A percentile compares a stretch with the other conserved stretches of the same genome.
Evolutionary conservation across 2,797 vertebrate genomes (phyloP).

Genomic region (Coregonus sp.): DNA sequence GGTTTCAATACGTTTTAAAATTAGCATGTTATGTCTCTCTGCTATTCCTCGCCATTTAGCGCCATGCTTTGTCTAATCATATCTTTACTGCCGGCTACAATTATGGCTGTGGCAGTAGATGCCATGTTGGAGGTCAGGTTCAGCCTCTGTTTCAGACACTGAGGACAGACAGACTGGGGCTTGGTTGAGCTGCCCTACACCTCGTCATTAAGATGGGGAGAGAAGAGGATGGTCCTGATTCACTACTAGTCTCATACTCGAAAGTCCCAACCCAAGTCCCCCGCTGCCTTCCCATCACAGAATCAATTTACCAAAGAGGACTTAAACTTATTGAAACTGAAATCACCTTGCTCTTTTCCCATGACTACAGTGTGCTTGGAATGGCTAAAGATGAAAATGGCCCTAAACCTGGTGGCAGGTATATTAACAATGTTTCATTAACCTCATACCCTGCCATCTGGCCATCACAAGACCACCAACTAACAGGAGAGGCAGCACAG

Average conservation of each 20-base stretch:
- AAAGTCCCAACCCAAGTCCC: background rate
- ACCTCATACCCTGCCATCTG: background rate
- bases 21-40: conserved; percentile 28
- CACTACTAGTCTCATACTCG: background rate
- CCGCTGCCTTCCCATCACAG: background rate
- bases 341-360: conserved; percentile 48
- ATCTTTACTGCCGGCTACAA: conserved; percentile 9
- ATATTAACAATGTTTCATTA: background rate
- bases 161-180: background rate
- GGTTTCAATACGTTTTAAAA: conserved; percentile 37
- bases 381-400: conserved; percentile 50
- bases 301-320: background rate
- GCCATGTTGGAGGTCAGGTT: background rate
- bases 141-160: background rate
- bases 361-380: conserved; percentile 40
- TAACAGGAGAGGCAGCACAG: background rate
- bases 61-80: background rate
- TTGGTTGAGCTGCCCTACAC: background rate
- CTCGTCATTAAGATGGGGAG: background rate
- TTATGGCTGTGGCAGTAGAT: background rate
- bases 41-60: background rate
- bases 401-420: background rate
- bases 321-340: background rate
- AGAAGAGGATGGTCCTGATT: background rate
- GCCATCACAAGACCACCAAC: background rate